Evolutionary conservation across 2,797 vertebrate species (phyloP).

Genomic region (Enteromius viviparus): DNA sequence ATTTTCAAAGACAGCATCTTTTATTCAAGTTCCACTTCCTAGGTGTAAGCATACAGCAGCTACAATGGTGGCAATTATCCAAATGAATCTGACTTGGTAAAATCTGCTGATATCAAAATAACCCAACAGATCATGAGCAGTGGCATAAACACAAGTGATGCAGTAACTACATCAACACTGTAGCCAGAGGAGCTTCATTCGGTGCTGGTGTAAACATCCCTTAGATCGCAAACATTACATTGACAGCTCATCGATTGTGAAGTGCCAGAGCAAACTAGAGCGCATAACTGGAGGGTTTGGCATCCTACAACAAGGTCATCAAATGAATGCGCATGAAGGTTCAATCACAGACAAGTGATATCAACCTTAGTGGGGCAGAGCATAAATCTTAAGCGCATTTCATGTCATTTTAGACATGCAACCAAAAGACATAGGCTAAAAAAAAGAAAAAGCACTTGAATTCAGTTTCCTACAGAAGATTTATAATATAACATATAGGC

Average conservation of each 20-base stretch:
- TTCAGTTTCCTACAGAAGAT: neutral
- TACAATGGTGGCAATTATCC: neutral
- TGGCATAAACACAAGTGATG: neutral
- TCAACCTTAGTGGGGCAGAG: neutral
- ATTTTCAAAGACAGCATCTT: neutral
- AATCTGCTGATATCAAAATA: conserved; percentile 4
- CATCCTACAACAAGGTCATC: conserved; percentile 44
- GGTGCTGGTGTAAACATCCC: conserved; percentile 8
- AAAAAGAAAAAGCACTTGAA: neutral
- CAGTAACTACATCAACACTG: conserved; percentile 4
- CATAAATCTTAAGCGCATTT: neutral
- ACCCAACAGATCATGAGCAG: neutral
- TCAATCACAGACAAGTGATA: conserved; percentile 10
- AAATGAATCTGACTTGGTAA: neutral
- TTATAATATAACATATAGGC: neutral
- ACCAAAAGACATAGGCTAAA: neutral
- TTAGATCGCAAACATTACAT: conserved; percentile 36
- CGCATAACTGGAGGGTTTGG: conserved; percentile 27
- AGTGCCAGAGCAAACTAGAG: conserved; percentile 5
- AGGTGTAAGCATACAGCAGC: neutral
- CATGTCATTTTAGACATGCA: neutral
- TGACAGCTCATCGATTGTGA: conserved; percentile 39
- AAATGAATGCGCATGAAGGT: conserved; percentile 3
- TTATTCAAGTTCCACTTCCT: neutral
- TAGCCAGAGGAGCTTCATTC: conserved; percentile 17